Evolutionary conservation across 2,113 vertebrate genomes (phyloP).

Genomic region (Paramisgurnus dabryanus): DNA sequence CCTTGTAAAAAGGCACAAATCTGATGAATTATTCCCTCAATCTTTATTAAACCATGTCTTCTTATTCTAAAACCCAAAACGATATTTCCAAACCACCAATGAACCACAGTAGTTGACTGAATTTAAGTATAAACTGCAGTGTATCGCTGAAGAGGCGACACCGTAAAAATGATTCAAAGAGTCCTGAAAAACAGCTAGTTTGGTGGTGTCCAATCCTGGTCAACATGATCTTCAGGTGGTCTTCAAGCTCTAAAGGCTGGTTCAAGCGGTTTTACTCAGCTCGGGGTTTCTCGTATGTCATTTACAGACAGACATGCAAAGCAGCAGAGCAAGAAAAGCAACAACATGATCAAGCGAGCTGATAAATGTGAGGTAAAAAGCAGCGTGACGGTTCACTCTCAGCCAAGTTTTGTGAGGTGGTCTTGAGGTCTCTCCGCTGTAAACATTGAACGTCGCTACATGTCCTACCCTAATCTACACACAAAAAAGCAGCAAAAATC

Average conservation of each 20-base stretch:
- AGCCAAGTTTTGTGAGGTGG: background rate
- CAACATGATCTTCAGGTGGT: background rate
- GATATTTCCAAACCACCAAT: background rate
- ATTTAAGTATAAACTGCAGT: slow-evolving; percentile 19
- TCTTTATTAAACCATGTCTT: background rate
- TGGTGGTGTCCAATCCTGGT: background rate
- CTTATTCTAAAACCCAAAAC: background rate
- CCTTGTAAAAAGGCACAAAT: slow-evolving; percentile 46
- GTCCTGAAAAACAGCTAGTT: background rate
- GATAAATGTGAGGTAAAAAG: slow-evolving; percentile 45
- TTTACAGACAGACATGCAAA: slow-evolving; percentile 45
- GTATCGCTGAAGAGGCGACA: background rate
- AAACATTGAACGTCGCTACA: slow-evolving; percentile 71
- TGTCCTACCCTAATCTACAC: slow-evolving; percentile 57
- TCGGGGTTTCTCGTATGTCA: slow-evolving; percentile 31
- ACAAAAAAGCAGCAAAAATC: slow-evolving; percentile 66
- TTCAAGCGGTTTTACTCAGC: background rate
- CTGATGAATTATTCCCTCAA: slow-evolving; percentile 18
- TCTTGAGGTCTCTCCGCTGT: slow-evolving; percentile 66
- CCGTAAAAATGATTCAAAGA: background rate
- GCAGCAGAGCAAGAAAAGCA: slow-evolving; percentile 24
- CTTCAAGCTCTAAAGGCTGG: background rate
- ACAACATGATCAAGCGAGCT: background rate
- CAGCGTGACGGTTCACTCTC: slow-evolving; percentile 18
- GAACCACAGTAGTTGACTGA: background rate